A percentile compares a stretch with the other conserved stretches of the same genome.
Conservation (phyloP, 1,140 invertebrate species). For the Leguminivora glycinivorella region DNA sequence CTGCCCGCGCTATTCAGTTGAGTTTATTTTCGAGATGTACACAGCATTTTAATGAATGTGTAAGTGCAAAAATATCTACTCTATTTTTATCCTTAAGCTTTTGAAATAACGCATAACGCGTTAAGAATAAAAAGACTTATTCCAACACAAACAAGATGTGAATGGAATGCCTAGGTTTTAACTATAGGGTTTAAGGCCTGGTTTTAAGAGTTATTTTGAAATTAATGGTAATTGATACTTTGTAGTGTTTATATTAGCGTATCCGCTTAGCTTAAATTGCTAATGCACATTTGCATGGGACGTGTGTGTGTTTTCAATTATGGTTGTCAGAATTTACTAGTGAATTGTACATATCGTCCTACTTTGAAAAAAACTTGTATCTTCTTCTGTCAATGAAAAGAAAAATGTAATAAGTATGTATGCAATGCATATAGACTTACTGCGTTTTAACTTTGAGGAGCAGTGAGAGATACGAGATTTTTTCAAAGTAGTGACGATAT, state of each 20-base stretch:
- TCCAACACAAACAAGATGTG: background rate
- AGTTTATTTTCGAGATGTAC: conserved; percentile 53
- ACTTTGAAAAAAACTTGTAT: too few relatives aligned
- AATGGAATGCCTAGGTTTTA: background rate
- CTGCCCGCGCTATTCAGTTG: conserved; percentile 50
- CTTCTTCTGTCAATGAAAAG: too few relatives aligned
- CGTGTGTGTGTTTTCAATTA: background rate
- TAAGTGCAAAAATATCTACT: background rate
- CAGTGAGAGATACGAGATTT: too few relatives aligned
- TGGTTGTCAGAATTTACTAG: conserved; percentile 20
- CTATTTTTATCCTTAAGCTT: background rate
- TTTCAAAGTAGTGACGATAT: too few relatives aligned
- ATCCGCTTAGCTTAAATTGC: conserved; percentile 3
- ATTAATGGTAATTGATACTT: background rate
- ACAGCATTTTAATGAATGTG: conserved; percentile 67
- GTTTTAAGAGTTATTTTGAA: background rate
- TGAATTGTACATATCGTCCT: conserved; percentile 33
- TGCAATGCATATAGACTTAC: too few relatives aligned
- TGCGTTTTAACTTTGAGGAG: too few relatives aligned
- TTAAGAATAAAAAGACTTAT: background rate
- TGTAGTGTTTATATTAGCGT: conserved; percentile 11
- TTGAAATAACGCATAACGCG: background rate
- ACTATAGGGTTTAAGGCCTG: background rate
- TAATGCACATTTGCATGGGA: background rate
- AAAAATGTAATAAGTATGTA: too few relatives aligned